A percentile compares a stretch with the other conserved stretches of the same genome.
Evolutionary conservation across 2,797 vertebrate genomes (phyloP).

Genomic region (Odontamblyopus rebecca): DNA sequence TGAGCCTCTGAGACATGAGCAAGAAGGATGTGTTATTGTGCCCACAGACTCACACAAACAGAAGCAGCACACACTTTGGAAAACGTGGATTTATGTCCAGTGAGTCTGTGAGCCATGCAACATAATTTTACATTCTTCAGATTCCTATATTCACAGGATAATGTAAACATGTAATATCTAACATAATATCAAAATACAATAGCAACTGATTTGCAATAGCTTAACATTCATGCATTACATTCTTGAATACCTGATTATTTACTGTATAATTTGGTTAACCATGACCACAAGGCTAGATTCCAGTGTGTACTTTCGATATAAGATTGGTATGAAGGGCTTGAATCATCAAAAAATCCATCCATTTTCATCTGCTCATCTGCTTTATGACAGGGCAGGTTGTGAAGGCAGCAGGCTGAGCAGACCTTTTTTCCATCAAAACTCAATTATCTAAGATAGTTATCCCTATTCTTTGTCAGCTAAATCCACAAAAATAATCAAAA

Average conservation of each 20-base stretch:
- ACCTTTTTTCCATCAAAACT: too few relatives aligned
- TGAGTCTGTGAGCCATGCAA: background rate
- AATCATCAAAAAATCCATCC: too few relatives aligned
- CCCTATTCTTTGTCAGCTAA: background rate
- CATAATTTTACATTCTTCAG: background rate
- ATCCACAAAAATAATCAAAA: background rate
- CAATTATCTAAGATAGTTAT: too few relatives aligned
- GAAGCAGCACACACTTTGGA: background rate
- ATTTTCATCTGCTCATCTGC: too few relatives aligned
- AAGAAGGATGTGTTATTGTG: background rate
- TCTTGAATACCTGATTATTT: too few relatives aligned
- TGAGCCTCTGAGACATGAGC: constrained; percentile 37
- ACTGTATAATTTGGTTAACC: too few relatives aligned
- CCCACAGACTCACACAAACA: constrained; percentile 5
- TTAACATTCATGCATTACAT: too few relatives aligned
- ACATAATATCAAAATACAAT: too few relatives aligned
- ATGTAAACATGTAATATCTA: background rate
- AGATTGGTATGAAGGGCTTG: too few relatives aligned
- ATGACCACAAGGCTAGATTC: background rate
- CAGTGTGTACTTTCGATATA: too few relatives aligned
- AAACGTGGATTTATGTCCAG: background rate
- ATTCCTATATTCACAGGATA: background rate
- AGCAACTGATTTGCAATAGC: background rate
- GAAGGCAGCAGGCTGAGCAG: too few relatives aligned
- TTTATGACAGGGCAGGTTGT: too few relatives aligned